Evolutionary conservation across 2,888 invertebrate species (phyloP), one percentile per base, ranked within the genome.

Genomic region (Apamea anceps): DNA sequence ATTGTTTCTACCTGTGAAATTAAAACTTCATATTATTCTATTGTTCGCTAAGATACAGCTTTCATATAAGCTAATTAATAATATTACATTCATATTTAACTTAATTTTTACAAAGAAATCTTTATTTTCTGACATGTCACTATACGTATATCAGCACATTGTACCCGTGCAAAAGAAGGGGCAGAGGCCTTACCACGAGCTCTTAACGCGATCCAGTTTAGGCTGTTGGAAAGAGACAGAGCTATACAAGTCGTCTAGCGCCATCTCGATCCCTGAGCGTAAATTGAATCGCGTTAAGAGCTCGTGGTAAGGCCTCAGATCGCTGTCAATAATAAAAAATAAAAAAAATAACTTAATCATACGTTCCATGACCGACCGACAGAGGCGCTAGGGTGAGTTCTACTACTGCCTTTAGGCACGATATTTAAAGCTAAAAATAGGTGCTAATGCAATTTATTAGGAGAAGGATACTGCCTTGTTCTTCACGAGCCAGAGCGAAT

Each of bases 401-500:
- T 71, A 42, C 32, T 21, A 32, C 37, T 1, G 5, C 37, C 60
- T n/a, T 21, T 7, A 80, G 37, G 32, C 62, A 62, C n/a, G 15
- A 57, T n/a, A 60, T 48, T 42, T 42, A 42, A 42, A 28, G 37
- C 37, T 62, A 63, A 1, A 37, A 18, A 37, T n/a, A 37, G 37
- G 18, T 37, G 71, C n/a, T 72, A 65, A 37, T 65, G 8, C 18
- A 72, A n/a, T 67, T 12, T 10, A 18, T 18, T 37, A 13, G 4
- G 6, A 63, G 67, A 72, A 81, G 5, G 74, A 25, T n/a, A 66
- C 37, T 8, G 67, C 45, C 54, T 73, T 91, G 65, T 90, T 80
- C 83, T 95, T 95, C 10, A 95, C 84, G 21, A 96, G 87, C 96
- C 96, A 96, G 80, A 96, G 94, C 0, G 96, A 95, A 92, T 98